Evolutionary conservation across 2,113 vertebrate genomes (phyloP), one percentile per base, ranked within the genome.

Genomic region (Ia io): DNA sequence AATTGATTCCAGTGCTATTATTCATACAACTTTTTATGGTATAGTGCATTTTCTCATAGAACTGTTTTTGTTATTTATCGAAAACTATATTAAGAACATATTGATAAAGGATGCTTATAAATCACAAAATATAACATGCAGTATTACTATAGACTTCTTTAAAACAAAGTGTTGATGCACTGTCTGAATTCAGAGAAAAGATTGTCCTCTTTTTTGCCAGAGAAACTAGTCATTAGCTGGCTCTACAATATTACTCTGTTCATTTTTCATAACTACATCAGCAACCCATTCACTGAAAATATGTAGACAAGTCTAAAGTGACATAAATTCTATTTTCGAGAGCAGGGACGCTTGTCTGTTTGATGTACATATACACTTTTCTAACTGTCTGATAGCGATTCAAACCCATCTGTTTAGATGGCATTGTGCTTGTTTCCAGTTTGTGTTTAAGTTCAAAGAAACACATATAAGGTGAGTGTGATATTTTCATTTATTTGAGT

Each of bases 1-100:
- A 88, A 97, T 69, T 96, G 2, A 91, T 83, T 87, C 80, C 8
- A 92, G 11, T 90, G 18, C 32, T 87, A 0, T 92, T 63, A 90
- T 92, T 94, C 56, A 84, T 88, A 51, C 23, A 79, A 7, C 4
- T 69, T 59, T 93, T 89, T 76, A 59, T 37, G 47, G 22, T 30
- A 40, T 9, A 30, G 40, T 37, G 3, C 9, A 9, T 61, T 70
- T 95, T 69, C 74, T 30, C 18, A 51, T 9, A 44, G 22, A 78
- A 40, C 53, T 77, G 76, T 77, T 7, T 12, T 18, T 65, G 53
- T 78, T 63, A 59, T 51, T 89, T 5, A 37, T 67, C 30, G 32
- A 95, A 97, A 79, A 59, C 30, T 59, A 3, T 92, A 49, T 74
- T 28, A 35, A 47, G 63, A 73, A 30, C 10, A 56, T 76, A 53